Base-by-base conservation (phyloP, 30 jellyfish, hydroid and myxozoan species). In the Nemopilema nomurai region DNA sequence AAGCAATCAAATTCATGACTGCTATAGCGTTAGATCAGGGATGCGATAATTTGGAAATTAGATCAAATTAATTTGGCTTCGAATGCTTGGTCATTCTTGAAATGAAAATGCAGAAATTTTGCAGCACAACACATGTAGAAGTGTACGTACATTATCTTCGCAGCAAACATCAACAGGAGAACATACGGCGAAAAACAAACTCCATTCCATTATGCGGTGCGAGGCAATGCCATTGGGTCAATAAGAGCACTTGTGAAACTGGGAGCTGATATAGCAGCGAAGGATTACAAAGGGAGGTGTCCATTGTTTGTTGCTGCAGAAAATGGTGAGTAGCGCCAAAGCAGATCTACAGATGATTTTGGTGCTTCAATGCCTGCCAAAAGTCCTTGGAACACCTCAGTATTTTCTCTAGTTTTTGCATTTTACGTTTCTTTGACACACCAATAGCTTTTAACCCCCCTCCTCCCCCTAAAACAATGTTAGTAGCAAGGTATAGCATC, bases 241-340 rank as follows among this genome's bases (percentile, higher is more conserved):
- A 24, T 89, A 69, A 89, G 64, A 74, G 63, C 49, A 21, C 81
- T 89, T 8, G 29, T 89, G 78, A 80, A 89, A 73, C 80, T 76
- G 41, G 96, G 92, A 17, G 96, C 89, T 19, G 83, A 84, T 24
- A 28, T 51, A n/a, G 30, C 74, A 33, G 81, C 88, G 29, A n/a
- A 51, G 18, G 96, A 89, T 30, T 74, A 28, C 72, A 89, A 64
- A 27, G 90, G 84, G 16, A 71, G 96, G 51, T 22, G 72, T n/a
- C 92, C 96, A 33, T 67, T 89, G 4, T 89, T 64, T 51, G 51
- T 89, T 1, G 96, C 96, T 25, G 96, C 82, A 0, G 84, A 80
- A 21, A 74, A 75, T 22, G 96, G 96, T 41, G 57, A 41, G 57
- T n/a, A n/a, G n/a, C n/a, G n/a, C n/a, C n/a, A n/a, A n/a, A n/a